Percentiles rank a stretch among this genome's conserved stretches.
phyloP scores from a whole-genome alignment of 2,113 vertebrate genomes.

The Cyphomyrus discorhynchus region DNA sequence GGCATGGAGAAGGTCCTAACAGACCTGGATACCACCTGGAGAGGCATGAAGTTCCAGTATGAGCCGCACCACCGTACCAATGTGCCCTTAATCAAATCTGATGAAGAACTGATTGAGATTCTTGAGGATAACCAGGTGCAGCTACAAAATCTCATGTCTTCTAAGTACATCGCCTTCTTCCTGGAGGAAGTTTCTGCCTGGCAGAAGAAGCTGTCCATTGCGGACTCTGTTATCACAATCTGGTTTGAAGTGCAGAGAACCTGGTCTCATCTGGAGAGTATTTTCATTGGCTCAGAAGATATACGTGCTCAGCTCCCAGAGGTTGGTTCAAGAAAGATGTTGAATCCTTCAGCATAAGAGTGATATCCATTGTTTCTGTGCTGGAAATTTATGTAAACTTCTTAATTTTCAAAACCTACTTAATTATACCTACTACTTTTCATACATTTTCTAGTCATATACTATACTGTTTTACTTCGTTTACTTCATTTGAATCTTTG shows the following conservation, averaged over 20 bases:
- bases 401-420: not conserved
- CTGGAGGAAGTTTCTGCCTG: constrained; percentile 81
- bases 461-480: not conserved
- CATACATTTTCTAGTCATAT: not conserved
- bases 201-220: constrained; percentile 78
- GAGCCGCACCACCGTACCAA: constrained; percentile 69
- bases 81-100: constrained; percentile 64
- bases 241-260: constrained; percentile 90
- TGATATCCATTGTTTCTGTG: not conserved
- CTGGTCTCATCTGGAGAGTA: constrained; percentile 90
- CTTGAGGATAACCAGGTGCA: constrained; percentile 95
- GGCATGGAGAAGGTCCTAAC: constrained; percentile 73
- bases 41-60: constrained; percentile 75
- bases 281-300: constrained; percentile 91
- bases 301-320: constrained; percentile 85
- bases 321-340: constrained; percentile 51
- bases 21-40: constrained; percentile 72
- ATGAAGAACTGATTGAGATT: constrained; percentile 81
- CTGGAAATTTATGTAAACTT: not conserved
- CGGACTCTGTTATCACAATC: constrained; percentile 72
- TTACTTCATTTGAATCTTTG: not conserved
- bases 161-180: constrained; percentile 82
- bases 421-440: constrained; percentile 29
- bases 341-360: not conserved
- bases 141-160: constrained; percentile 86